Percentiles rank a stretch among this genome's conserved stretches.
phyloP scores from a whole-genome alignment of 2,888 invertebrate species.

The Luperina nickerlii region DNA sequence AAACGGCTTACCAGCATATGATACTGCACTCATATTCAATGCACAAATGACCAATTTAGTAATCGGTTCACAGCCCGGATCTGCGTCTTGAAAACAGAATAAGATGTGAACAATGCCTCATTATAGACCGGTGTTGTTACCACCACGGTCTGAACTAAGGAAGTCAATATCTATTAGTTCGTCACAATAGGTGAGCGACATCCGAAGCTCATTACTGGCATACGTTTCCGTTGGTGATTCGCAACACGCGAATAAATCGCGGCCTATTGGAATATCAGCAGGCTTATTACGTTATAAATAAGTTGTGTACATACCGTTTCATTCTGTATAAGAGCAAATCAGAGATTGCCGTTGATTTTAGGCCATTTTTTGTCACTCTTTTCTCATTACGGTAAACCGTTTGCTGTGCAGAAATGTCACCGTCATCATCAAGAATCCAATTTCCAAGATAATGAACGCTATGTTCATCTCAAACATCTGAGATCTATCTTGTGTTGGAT shows the following conservation, averaged over 20 bases:
- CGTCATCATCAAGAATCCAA: background rate
- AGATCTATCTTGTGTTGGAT: constrained; percentile 8
- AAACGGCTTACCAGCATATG: constrained; percentile 62
- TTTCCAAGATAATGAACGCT: constrained; percentile 8
- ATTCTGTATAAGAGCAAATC: constrained; percentile 14
- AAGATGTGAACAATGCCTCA: constrained; percentile 88
- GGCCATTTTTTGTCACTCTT: background rate
- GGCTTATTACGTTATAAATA: constrained; percentile 67
- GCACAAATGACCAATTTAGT: constrained; percentile 71
- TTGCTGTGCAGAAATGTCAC: background rate
- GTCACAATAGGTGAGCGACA: constrained; percentile 90
- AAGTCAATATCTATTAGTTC: constrained; percentile 90
- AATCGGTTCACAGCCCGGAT: constrained; percentile 77
- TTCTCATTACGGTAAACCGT: background rate
- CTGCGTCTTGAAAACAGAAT: constrained; percentile 81
- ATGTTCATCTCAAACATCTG: background rate
- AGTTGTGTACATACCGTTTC: constrained; percentile 20
- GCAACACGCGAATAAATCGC: constrained; percentile 84
- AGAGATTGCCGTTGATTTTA: background rate
- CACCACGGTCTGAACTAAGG: constrained; percentile 85
- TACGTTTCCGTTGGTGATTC: constrained; percentile 88
- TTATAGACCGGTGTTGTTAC: constrained; percentile 83
- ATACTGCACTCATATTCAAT: constrained; percentile 60
- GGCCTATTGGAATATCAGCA: constrained; percentile 77
- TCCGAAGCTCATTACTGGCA: constrained; percentile 90